Base-by-base conservation (phyloP, 2,888 invertebrate species). In the Cactoblastis cactorum region DNA sequence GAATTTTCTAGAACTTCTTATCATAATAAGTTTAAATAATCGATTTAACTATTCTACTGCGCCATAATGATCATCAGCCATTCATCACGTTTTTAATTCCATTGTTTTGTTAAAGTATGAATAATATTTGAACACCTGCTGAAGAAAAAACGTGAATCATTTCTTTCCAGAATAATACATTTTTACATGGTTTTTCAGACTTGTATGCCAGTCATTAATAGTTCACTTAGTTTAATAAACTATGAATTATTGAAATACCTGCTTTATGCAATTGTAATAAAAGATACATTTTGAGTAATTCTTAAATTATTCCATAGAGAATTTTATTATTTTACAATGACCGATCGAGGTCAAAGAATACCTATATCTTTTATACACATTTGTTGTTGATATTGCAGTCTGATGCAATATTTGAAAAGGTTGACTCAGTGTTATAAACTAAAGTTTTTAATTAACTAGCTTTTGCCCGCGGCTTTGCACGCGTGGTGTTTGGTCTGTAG, bases 81-180 rank as follows among this genome's bases (percentile, higher is more conserved):
- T 17, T 43, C 15, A 15, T 32, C 12, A 43, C 28, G 15, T 28
- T 41, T 41, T 22, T 24, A 28, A 12, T 24, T 12, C 18, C 45
- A 49, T 53, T 50, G 43, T 52, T 55, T 11, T 15, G 9, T 15
- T 46, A 47, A 39, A 39, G 22, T 37, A 17, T 52, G 50, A 53
- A 54, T 49, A 58, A 55, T 54, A 52, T 53, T 52, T 38, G 33
- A 54, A 49, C 57, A 58, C 53, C 57, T 58, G 57, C 35, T 46
- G 45, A 39, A 49, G 14, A 32, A 43, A 35, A 39, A 8, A 15
- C 3, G 35, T 57, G 57, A 57, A 34, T 57, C 57, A 54, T 38
- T 45, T 51, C 2, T 32, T 50, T 51, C n/a, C 24, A 19, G 45
- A 43, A 28, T 43, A 43, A 46, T 46, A 35, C 35, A 46, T 46